Base-by-base conservation (phyloP, 1,140 invertebrate genomes). In the Paramacrobiotus metropolitanus region DNA sequence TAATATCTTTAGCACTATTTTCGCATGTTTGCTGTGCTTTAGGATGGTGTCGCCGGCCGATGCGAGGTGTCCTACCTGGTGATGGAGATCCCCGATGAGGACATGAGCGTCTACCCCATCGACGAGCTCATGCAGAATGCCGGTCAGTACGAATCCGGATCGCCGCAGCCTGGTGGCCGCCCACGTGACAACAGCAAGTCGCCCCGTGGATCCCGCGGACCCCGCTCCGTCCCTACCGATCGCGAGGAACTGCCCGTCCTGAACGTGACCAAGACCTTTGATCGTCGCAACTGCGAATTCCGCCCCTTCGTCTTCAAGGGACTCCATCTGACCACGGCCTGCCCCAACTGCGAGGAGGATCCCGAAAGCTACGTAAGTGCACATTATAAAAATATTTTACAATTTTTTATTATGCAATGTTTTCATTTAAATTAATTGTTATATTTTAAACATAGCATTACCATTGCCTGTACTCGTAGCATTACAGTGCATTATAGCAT, bases 241-340 rank as follows among this genome's bases (percentile, higher is more conserved):
- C 34, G 9, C n/a, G 4, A 55, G 48, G 24, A 15, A 45, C 21
- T 45, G 55, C 15, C 31, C 30, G 62, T 61, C 21, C 65, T 68
- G 44, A 60, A 64, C 30, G 44, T 68, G 20, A 65, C 61, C 28
- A 68, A 68, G 62, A 59, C 63, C 0, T 31, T 62, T 24, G 64
- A 68, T 60, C 65, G 64, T 59, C 48, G 62, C 24, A 64, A 64
- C 1, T 68, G 68, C 59, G 31, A 63, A 21, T 45, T 64, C 1
- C 59, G 62, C 21, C 65, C 67, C 1, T 45, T 59, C 2, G 62
- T 65, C 21, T 30, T 62, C 29, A 31, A 65, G 2, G 55, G 31
- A 55, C 9, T 55, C 48, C 48, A 55, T 24, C 24, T 55, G 48
- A 20, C 48, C 48, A 55, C 4, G 15, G 24, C 15, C 9, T 55